phyloP scores from a whole-genome alignment of 37 sponge, comb jelly and placozoan genomes.

The Hormiphora californensis region DNA sequence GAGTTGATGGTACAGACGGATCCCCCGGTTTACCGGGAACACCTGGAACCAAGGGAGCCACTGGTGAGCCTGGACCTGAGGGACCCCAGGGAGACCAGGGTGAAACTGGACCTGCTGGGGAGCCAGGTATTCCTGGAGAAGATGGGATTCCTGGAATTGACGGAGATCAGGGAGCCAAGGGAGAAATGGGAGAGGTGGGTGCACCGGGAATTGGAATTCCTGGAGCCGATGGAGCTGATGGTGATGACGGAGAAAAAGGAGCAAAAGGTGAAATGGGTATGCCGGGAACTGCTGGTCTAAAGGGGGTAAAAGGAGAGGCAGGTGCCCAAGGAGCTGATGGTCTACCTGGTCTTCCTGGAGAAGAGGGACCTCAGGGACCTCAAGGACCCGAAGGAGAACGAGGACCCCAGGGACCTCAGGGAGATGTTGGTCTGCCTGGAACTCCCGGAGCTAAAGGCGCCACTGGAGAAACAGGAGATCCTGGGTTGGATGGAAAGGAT shows the following conservation, averaged over 20 bases:
- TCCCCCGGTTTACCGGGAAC: not conserved
- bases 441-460: not conserved
- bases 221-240: not conserved
- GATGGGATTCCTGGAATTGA: not conserved
- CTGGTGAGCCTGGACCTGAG: not conserved
- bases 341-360: too few species aligned
- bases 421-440: not conserved
- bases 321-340: conserved; percentile 39
- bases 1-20: not conserved
- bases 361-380: not conserved
- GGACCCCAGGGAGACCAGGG: conserved; percentile 11
- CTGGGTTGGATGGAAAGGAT: not conserved
- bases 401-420: conserved; percentile 31
- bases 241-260: too few species aligned
- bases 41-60: not conserved
- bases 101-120: too few species aligned
- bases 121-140: too few species aligned
- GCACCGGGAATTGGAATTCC: not conserved
- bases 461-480: not conserved
- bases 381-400: conserved; percentile 6
- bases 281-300: not conserved
- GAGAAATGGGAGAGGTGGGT: not conserved
- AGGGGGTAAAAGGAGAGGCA: not conserved
- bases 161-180: not conserved
- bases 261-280: not conserved